phyloP scores from a whole-genome alignment of 2,888 invertebrate species.

The Schizaphis graminum region DNA sequence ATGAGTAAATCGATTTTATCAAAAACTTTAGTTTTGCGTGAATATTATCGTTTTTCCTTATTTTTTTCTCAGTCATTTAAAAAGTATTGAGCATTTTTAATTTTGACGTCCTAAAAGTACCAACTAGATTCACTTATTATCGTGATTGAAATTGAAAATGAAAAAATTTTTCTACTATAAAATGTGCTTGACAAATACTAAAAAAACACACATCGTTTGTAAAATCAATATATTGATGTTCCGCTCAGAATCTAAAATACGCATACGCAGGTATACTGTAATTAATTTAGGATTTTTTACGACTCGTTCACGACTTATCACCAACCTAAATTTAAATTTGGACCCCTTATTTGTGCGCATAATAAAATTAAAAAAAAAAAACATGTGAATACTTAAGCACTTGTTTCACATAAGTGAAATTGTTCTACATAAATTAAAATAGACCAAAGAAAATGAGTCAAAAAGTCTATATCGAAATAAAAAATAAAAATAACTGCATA shows the following conservation, averaged over 20 bases:
- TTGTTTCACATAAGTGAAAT: background rate
- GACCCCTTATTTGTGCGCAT: background rate
- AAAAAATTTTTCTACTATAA: background rate
- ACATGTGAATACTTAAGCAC: too few species aligned
- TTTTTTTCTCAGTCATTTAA: too few species aligned
- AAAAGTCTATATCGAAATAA: background rate
- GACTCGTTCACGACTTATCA: background rate
- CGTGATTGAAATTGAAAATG: background rate
- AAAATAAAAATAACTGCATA: background rate
- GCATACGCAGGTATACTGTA: background rate
- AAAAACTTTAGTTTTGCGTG: too few species aligned
- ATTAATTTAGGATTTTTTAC: background rate
- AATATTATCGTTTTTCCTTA: too few species aligned
- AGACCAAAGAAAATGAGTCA: background rate
- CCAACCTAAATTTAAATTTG: background rate
- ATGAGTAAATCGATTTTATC: too few species aligned
- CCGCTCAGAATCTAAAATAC: background rate
- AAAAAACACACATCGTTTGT: background rate
- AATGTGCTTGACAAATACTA: background rate
- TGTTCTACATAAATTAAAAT: background rate
- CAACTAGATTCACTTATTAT: too few species aligned
- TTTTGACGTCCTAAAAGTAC: too few species aligned
- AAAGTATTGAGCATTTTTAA: too few species aligned
- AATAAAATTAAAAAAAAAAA: background rate
- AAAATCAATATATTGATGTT: background rate